Evolutionary conservation across 2,113 vertebrate genomes (phyloP).

Genomic region (Tretioscincus oriximinensis): DNA sequence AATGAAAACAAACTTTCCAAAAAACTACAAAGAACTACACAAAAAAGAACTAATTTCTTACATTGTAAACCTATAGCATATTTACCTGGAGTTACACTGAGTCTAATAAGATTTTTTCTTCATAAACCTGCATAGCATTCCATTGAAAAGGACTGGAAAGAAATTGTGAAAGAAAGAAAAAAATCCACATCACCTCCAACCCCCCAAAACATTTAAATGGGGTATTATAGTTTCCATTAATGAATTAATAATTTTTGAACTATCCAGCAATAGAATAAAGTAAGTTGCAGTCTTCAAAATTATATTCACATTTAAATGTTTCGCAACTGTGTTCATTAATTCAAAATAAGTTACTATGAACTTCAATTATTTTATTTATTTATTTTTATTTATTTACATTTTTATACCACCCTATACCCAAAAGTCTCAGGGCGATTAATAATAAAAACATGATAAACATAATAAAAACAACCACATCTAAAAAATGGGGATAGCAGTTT

Average conservation of each 20-base stretch:
- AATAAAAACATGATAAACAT: no score
- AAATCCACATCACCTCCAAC: no score
- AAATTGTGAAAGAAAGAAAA: neutral
- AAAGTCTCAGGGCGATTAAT: no score
- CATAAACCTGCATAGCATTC: neutral
- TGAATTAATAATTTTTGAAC: neutral
- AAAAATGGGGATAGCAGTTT: no score
- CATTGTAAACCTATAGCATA: neutral
- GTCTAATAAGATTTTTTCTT: neutral
- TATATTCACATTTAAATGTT: neutral
- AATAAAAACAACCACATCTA: no score
- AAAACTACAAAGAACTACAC: no score
- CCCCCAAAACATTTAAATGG: neutral
- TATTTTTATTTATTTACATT: no score
- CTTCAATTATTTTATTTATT: conserved; percentile 8
- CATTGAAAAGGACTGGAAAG: neutral
- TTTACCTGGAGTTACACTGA: neutral
- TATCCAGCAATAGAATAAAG: neutral
- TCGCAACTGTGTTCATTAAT: neutral
- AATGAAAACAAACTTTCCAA: neutral
- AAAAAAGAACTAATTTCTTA: neutral
- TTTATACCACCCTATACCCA: no score
- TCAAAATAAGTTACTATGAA: neutral
- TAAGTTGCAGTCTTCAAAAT: neutral
- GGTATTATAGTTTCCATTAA: neutral